These are phyloP conservation scores for Sinotaia quadrata DNA, from an alignment of 2,888 invertebrate species.

Conservation along the genomic window DNA sequence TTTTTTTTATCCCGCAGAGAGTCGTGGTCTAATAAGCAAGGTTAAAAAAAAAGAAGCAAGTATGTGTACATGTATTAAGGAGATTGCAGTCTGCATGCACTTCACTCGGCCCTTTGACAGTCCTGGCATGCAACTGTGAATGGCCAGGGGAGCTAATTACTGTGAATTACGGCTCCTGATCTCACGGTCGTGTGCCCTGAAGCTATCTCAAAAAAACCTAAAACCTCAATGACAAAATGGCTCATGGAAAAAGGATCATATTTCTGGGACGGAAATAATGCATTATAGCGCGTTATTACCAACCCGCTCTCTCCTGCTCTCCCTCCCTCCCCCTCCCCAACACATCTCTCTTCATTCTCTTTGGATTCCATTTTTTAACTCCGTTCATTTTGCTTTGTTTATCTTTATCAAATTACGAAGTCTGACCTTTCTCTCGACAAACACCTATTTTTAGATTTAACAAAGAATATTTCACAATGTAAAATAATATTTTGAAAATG, in stretches of 20 bases:
- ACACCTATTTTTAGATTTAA: no score
- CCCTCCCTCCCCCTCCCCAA: not conserved
- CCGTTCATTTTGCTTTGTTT: not conserved
- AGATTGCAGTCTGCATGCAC: no score
- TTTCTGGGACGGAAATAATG: not conserved
- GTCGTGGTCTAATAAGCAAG: no score
- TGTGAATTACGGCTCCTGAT: slow-evolving; percentile 5
- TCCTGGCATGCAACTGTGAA: not conserved
- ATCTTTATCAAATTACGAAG: no score
- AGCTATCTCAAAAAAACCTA: not conserved
- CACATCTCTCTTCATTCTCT: not conserved
- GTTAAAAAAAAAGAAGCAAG: no score
- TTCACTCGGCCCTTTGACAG: not conserved
- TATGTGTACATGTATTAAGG: no score
- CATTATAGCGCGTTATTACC: not conserved
- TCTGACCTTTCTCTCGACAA: no score
- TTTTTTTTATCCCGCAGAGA: no score
- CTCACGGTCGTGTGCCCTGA: not conserved
- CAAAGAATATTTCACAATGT: no score
- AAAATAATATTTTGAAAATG: no score
- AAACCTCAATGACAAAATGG: not conserved
- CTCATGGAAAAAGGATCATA: no score
- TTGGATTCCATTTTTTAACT: not conserved
- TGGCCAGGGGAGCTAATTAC: slow-evolving; percentile 14
- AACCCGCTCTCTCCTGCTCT: not conserved